Percentiles rank a stretch among this genome's conserved stretches.
phyloP scores from a whole-genome alignment of 37 sponge, comb jelly and placozoan genomes.

The Beroe forskalii region DNA sequence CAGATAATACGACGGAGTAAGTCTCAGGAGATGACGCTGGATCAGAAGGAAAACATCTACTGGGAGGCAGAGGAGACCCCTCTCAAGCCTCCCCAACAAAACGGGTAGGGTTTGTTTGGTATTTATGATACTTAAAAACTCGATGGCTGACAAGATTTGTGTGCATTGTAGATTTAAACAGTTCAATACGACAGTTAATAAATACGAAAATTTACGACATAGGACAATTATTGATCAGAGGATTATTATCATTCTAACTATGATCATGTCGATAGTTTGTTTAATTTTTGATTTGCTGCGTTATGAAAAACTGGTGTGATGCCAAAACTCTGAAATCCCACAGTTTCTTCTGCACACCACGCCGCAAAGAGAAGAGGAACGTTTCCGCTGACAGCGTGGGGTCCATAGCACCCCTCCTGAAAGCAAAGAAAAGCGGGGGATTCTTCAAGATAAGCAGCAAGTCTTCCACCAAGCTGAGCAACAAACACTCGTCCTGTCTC shows the following conservation, averaged over 20 bases:
- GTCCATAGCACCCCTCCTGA: constrained; percentile 31
- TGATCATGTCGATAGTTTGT: no score
- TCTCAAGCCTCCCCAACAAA: constrained; percentile 58
- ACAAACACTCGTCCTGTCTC: constrained; percentile 35
- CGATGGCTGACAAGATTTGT: no score
- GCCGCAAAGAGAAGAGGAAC: constrained; percentile 52
- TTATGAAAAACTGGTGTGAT: no score
- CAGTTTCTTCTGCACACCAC: constrained; percentile 64
- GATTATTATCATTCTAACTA: no score
- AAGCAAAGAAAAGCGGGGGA: constrained; percentile 33
- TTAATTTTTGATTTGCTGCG: no score
- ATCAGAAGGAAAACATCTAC: constrained; percentile 56
- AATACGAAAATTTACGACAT: no score
- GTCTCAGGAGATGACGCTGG: neutral
- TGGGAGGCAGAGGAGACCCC: constrained; percentile 62
- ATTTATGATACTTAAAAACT: no score
- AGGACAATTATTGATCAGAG: no score
- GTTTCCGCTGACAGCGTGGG: constrained; percentile 57
- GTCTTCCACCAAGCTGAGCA: neutral
- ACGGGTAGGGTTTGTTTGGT: constrained; percentile 25
- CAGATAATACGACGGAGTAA: constrained; percentile 62
- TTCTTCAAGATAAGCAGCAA: constrained; percentile 17
- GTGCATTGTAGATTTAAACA: no score
- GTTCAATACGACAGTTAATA: no score
- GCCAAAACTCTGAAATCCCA: no score